phyloP scores from a whole-genome alignment of 2,888 invertebrate species.

The Ashinkailepas kermadecensis region DNA sequence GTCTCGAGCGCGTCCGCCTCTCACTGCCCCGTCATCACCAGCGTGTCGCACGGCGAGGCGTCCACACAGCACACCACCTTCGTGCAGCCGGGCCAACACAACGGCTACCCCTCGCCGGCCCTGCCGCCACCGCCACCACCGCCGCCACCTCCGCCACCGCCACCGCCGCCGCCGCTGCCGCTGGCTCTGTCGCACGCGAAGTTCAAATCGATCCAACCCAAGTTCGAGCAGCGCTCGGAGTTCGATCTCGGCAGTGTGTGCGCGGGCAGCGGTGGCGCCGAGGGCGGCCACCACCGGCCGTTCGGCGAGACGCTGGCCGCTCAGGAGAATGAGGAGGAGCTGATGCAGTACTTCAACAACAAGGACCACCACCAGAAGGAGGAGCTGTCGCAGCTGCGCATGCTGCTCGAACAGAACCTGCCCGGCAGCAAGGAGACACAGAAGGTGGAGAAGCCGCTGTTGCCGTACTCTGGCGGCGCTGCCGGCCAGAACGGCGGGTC shows the following conservation, averaged over 20 bases:
- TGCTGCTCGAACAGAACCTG: constrained; percentile 60
- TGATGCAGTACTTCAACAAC: constrained; percentile 71
- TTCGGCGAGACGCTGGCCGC: background rate
- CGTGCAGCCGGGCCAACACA: constrained; percentile 14
- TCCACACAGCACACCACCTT: background rate
- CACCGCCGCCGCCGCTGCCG: background rate
- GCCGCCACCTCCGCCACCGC: constrained; percentile 1
- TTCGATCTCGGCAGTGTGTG: constrained; percentile 21
- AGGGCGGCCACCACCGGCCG: background rate
- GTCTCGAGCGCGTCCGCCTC: background rate
- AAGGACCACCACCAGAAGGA: constrained; percentile 46
- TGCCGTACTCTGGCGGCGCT: background rate
- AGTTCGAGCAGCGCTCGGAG: background rate
- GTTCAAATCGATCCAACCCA: background rate
- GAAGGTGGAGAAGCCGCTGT: constrained; percentile 15
- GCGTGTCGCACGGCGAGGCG: background rate
- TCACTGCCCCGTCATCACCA: constrained; percentile 4
- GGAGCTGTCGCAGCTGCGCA: constrained; percentile 64
- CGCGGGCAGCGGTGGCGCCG: constrained; percentile 19
- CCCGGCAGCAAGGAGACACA: constrained; percentile 28
- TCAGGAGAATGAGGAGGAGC: constrained; percentile 74
- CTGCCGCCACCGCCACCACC: background rate
- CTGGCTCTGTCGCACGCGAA: background rate
- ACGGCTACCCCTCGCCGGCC: constrained; percentile 2
- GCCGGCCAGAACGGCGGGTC: constrained; percentile 22